These are phyloP conservation scores for Nematopogon swammerdamellus DNA, from an alignment of 2,888 invertebrate genomes.

Conservation along the genomic window DNA sequence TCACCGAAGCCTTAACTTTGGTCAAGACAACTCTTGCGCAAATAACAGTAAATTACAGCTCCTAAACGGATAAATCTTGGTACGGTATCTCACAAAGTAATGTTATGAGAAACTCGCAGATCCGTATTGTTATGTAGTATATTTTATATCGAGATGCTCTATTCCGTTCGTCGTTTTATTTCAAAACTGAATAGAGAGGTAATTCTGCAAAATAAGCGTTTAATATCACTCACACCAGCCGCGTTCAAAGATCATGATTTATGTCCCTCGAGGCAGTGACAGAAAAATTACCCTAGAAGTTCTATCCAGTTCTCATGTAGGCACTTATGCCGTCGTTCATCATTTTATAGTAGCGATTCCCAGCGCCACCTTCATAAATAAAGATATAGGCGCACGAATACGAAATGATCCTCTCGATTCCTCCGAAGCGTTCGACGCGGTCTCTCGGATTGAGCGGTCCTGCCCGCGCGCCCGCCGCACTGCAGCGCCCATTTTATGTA, in stretches of 20 bases:
- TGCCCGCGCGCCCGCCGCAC: neutral
- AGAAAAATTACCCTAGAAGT: neutral
- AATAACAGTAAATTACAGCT: neutral
- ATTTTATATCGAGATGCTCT: neutral
- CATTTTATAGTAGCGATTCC: neutral
- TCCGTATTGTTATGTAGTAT: neutral
- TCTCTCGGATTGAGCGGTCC: neutral
- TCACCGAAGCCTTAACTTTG: neutral
- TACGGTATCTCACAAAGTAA: neutral
- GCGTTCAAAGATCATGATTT: neutral
- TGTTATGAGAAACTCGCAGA: neutral
- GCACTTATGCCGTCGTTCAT: neutral
- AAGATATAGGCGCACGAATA: neutral
- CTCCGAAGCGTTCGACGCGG: neutral
- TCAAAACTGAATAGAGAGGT: neutral
- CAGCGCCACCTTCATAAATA: neutral
- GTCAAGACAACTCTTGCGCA: neutral
- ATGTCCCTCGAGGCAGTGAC: neutral
- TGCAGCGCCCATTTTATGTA: slow-evolving; percentile 7
- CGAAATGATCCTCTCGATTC: neutral
- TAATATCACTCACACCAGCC: neutral
- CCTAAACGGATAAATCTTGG: neutral
- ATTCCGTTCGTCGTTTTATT: neutral
- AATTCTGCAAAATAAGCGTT: neutral
- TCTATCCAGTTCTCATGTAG: neutral